Base-by-base conservation (phyloP, 1,140 invertebrate genomes). In the Drosophila mauritiana region DNA sequence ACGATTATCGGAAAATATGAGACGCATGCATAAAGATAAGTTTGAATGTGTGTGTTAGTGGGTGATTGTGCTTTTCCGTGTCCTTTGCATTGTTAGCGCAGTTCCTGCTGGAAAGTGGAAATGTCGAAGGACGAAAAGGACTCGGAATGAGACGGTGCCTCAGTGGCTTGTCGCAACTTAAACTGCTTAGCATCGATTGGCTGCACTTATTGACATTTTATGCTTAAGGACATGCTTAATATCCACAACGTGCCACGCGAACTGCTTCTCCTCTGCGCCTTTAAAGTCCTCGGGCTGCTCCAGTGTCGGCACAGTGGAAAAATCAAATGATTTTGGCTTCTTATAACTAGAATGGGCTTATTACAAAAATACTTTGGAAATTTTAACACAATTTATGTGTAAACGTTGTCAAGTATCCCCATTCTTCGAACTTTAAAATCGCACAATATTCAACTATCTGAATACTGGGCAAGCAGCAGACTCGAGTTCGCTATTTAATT, bases 151-250 rank as follows among this genome's bases (percentile, higher is more conserved):
- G 46, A 37, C 34, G 55, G 46, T 73, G 51, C 58, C 52, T 62
- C 56, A 77, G 65, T 70, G 58, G 57, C 69, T 78, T 64, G 62
- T 53, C 74, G 74, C 82, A 78, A 85, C 85, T 61, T 85, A 75
- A 81, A 81, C 78, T 67, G 76, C 84, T 88, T 83, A 80, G 73
- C 54, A 80, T 78, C 70, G 84, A 73, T 58, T 88, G 80, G 80
- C 57, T 83, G 76, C 82, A 77, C 75, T 81, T 86, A 86, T 86
- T 86, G 82, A 81, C 82, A 85, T 86, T 85, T 86, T 85, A 75
- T 77, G 83, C 80, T 88, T 80, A 80, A 88, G 83, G 79, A 83
- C 84, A 89, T 80, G 73, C 85, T 88, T 83, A 84, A 84, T 89
- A 84, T 88, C 80, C 68, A 65, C 51, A 67, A 63, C 61, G 83